A percentile compares a stretch with the other conserved stretches of the same genome.
Evolutionary conservation across 2,888 invertebrate species (phyloP).

Genomic region (Drosophila tanythrix): DNA sequence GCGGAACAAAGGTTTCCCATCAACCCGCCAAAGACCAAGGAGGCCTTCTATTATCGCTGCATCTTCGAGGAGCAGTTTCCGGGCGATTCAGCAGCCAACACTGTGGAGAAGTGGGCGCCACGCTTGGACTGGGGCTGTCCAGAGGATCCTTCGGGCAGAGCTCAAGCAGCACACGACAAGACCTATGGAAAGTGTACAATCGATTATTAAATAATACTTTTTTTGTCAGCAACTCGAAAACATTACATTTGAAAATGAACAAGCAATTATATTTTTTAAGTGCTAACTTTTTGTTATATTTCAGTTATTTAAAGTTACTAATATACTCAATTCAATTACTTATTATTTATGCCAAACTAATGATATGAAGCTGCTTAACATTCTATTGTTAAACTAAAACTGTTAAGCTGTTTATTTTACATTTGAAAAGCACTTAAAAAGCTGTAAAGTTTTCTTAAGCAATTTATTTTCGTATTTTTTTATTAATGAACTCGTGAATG

Average conservation of each 20-base stretch:
- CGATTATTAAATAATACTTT: background rate
- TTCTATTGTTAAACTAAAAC: background rate
- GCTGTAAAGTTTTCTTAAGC: no score
- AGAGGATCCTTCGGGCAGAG: conserved; percentile 81
- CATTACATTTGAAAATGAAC: background rate
- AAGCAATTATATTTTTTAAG: background rate
- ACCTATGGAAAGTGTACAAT: conserved; percentile 44
- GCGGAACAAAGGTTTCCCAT: conserved; percentile 87
- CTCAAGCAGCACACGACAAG: conserved; percentile 71
- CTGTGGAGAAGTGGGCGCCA: conserved; percentile 81
- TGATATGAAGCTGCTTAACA: background rate
- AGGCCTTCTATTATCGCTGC: conserved; percentile 89
- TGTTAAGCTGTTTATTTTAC: background rate
- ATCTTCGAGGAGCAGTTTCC: conserved; percentile 80
- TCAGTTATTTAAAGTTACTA: background rate
- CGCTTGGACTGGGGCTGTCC: conserved; percentile 82
- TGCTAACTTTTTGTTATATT: background rate
- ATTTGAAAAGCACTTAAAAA: background rate
- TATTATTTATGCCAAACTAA: background rate
- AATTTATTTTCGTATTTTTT: background rate
- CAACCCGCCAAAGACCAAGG: conserved; percentile 90
- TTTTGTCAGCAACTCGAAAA: background rate
- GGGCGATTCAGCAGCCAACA: conserved; percentile 70
- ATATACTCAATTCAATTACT: background rate
- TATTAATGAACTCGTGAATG: background rate